Percentiles rank a stretch among this genome's conserved stretches.
Conservation (phyloP, 2,888 invertebrate species). For the Volucella zonaria region DNA sequence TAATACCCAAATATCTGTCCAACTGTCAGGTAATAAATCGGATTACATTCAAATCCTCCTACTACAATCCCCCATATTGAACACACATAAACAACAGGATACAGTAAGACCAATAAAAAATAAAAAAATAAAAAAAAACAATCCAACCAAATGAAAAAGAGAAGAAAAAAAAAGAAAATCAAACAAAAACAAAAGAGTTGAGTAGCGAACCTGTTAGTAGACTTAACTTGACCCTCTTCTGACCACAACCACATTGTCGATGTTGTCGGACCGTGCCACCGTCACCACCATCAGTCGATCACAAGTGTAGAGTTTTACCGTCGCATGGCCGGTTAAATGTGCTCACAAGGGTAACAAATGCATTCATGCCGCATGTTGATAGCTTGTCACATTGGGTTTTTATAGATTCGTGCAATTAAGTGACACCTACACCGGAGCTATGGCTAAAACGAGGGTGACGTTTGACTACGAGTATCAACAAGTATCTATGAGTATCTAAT, state of each 20-base stretch:
- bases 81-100: conserved; percentile 50
- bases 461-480: conserved; percentile 3
- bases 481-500: conserved; percentile 17
- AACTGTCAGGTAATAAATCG: conserved; percentile 36
- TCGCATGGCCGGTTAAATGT: conserved; percentile 19
- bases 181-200: conserved; percentile 46
- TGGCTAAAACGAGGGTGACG: conserved; percentile 4
- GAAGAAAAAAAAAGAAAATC: neutral
- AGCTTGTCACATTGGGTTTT: conserved; percentile 67
- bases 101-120: conserved; percentile 14
- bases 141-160: neutral
- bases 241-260: conserved; percentile 41
- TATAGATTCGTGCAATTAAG: conserved; percentile 72
- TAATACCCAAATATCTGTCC: conserved; percentile 7
- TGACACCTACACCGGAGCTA: conserved; percentile 64
- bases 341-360: conserved; percentile 52
- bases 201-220: conserved; percentile 50
- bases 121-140: neutral
- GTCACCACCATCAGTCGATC: conserved; percentile 16
- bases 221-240: conserved; percentile 48
- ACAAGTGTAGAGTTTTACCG: conserved; percentile 38
- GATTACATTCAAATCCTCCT: conserved; percentile 44
- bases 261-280: conserved; percentile 33
- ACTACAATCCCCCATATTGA: conserved; percentile 22
- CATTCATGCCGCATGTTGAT: conserved; percentile 60